These are phyloP conservation scores for Melangyna quadrimaculata DNA, from an alignment of 2,888 invertebrate genomes.

Conservation along the genomic window DNA sequence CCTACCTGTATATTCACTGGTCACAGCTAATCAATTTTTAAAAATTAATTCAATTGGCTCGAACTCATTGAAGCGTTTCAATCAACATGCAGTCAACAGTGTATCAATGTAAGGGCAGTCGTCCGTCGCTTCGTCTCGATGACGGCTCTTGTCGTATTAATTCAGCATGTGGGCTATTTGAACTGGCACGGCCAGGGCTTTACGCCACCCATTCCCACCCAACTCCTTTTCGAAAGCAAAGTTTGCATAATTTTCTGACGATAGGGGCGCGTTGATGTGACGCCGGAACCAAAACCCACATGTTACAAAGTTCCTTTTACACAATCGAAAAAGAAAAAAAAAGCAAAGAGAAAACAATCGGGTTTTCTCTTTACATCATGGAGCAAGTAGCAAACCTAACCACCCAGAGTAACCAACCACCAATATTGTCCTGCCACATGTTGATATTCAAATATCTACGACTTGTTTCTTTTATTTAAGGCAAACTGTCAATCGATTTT, in stretches of 20 bases:
- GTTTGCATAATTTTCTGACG: slow-evolving; percentile 81
- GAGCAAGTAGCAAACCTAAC: not conserved
- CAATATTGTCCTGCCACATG: slow-evolving; percentile 70
- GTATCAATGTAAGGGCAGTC: slow-evolving; percentile 36
- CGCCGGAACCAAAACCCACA: slow-evolving; percentile 73
- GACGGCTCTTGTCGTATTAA: slow-evolving; percentile 74
- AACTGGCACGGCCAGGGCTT: not conserved
- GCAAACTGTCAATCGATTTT: slow-evolving; percentile 70
- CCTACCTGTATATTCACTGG: slow-evolving; percentile 60
- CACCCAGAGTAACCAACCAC: not conserved
- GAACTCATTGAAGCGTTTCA: slow-evolving; percentile 78
- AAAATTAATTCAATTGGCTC: slow-evolving; percentile 81
- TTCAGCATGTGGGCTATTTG: slow-evolving; percentile 73
- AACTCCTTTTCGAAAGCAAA: slow-evolving; percentile 73
- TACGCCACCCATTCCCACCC: not conserved
- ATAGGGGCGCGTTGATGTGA: slow-evolving; percentile 74
- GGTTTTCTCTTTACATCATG: slow-evolving; percentile 16
- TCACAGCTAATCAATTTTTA: slow-evolving; percentile 80
- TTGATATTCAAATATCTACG: slow-evolving; percentile 64
- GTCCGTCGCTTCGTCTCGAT: slow-evolving; percentile 26
- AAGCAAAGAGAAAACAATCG: slow-evolving; percentile 36
- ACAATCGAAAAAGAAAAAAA: slow-evolving; percentile 4
- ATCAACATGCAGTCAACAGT: slow-evolving; percentile 66
- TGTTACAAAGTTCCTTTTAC: slow-evolving; percentile 58
- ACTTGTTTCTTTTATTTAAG: slow-evolving; percentile 68